A percentile compares a stretch with the other conserved stretches of the same genome.
Evolutionary conservation across 2,888 invertebrate species (phyloP).

Genomic region (Melanargia galathea): DNA sequence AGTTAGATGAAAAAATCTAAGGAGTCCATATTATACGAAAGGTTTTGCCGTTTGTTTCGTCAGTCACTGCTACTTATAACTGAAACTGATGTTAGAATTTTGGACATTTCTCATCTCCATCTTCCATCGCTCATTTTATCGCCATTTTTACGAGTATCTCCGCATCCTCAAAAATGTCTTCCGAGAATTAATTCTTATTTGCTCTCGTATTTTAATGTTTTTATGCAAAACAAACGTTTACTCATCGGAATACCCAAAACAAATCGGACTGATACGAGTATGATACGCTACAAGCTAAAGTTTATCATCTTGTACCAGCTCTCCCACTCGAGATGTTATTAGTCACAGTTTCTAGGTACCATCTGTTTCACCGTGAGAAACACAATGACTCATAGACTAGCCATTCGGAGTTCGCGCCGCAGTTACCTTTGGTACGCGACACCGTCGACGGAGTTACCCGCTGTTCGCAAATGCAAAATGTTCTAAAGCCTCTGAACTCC

Average conservation of each 20-base stretch:
- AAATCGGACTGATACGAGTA: background rate
- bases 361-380: slow-evolving; percentile 53
- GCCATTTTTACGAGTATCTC: background rate
- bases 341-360: slow-evolving; percentile 64
- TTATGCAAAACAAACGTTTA: background rate
- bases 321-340: slow-evolving; percentile 53
- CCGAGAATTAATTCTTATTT: background rate
- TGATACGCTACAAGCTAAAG: background rate
- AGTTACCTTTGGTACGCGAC: slow-evolving; percentile 39
- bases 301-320: slow-evolving; percentile 30
- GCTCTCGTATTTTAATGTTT: background rate
- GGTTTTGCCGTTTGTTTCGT: too few relatives aligned
- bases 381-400: slow-evolving; percentile 65
- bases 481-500: slow-evolving; percentile 22
- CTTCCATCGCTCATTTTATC: too few relatives aligned
- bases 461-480: slow-evolving; percentile 27
- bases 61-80: too few relatives aligned
- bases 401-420: slow-evolving; percentile 39
- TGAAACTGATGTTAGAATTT: too few relatives aligned
- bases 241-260: background rate
- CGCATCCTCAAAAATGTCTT: background rate
- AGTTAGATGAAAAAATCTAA: background rate
- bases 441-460: slow-evolving; percentile 33
- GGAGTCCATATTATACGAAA: too few relatives aligned
- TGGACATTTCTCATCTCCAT: too few relatives aligned